A percentile compares a stretch with the other conserved stretches of the same genome.
Evolutionary conservation across 2,888 invertebrate genomes (phyloP).

Genomic region (Marronus borbonicus): DNA sequence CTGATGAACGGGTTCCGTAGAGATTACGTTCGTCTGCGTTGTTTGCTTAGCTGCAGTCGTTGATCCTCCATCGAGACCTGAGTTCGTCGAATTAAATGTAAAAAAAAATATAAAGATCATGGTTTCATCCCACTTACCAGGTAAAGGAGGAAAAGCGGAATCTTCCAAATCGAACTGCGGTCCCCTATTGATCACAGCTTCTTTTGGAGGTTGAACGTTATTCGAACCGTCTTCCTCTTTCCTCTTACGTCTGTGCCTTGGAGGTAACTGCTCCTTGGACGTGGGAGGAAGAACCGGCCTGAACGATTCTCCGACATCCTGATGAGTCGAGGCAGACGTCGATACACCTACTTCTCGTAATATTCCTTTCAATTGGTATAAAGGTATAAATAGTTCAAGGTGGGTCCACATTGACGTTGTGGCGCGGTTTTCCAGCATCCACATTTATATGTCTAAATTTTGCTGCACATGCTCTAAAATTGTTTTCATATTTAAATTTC

Average conservation of each 20-base stretch:
- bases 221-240: conserved; percentile 65
- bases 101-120: neutral
- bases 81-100: neutral
- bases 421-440: neutral
- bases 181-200: conserved; percentile 64
- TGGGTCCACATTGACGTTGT: neutral
- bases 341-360: conserved; percentile 30
- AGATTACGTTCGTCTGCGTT: conserved; percentile 62
- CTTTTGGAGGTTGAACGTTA: conserved; percentile 54
- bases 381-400: neutral
- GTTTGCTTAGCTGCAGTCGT: conserved; percentile 55
- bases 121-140: conserved; percentile 70
- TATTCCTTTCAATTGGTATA: neutral
- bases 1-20: conserved; percentile 59
- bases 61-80: conserved; percentile 51
- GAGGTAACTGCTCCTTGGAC: conserved; percentile 68
- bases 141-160: conserved; percentile 85
- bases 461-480: too few species aligned
- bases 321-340: conserved; percentile 21
- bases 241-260: conserved; percentile 70
- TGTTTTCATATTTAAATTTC: too few species aligned
- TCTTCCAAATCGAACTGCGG: conserved; percentile 86
- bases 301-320: conserved; percentile 51
- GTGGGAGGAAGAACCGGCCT: conserved; percentile 52
- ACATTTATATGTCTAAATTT: too few species aligned